Evolutionary conservation across 2,888 invertebrate genomes (phyloP).

Genomic region (Timema podura): DNA sequence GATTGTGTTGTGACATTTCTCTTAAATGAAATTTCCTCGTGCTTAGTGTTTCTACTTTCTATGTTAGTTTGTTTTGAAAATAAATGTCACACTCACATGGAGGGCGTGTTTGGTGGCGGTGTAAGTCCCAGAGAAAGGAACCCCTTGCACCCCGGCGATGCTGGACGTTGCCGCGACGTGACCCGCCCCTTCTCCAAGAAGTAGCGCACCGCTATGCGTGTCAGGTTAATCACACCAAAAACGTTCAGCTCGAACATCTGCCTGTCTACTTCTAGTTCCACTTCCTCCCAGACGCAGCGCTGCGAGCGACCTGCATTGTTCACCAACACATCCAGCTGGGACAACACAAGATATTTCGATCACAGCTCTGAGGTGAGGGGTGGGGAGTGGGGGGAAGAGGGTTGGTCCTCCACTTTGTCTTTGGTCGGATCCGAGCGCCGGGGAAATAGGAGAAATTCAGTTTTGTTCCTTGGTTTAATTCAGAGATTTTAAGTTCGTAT

Average conservation of each 20-base stretch:
- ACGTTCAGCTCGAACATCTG: slow-evolving; percentile 75
- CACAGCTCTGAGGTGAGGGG: no score
- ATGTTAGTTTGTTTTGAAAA: not conserved
- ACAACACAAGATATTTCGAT: no score
- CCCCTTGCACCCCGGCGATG: slow-evolving; percentile 63
- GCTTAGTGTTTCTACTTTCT: not conserved
- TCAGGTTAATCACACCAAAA: slow-evolving; percentile 65
- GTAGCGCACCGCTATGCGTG: slow-evolving; percentile 63
- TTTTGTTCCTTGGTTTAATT: no score
- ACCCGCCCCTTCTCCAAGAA: slow-evolving; percentile 54
- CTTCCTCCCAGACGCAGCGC: slow-evolving; percentile 66
- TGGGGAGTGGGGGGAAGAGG: no score
- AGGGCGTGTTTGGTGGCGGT: slow-evolving; percentile 72
- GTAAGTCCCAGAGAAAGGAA: slow-evolving; percentile 65
- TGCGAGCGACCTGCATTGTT: slow-evolving; percentile 82
- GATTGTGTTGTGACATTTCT: no score
- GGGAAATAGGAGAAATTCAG: no score
- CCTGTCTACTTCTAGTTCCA: slow-evolving; percentile 64
- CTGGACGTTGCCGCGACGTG: slow-evolving; percentile 74
- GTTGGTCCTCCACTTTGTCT: no score
- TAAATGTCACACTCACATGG: slow-evolving; percentile 52
- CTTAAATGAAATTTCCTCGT: no score
- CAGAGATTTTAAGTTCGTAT: no score
- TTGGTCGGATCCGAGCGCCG: no score
- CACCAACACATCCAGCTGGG: slow-evolving; percentile 66